phyloP scores from a whole-genome alignment of 2,888 invertebrate genomes.

The Hyles lineata region DNA sequence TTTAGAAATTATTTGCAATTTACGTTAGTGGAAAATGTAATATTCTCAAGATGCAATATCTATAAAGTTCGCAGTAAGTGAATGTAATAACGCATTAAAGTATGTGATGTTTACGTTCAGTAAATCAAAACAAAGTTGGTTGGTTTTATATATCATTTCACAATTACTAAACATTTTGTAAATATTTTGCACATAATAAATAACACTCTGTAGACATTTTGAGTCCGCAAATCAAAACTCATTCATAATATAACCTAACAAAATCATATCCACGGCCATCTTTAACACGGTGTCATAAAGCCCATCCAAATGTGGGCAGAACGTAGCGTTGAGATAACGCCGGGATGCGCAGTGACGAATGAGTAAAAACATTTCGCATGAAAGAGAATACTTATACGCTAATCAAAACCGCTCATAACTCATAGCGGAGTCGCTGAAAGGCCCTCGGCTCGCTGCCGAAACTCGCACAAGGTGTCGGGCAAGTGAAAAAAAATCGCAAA shows the following conservation, averaged over 20 bases:
- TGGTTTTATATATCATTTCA: too few relatives aligned
- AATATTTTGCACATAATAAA: too few relatives aligned
- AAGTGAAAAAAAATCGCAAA: conserved; percentile 39
- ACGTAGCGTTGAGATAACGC: conserved; percentile 3
- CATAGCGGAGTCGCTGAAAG: conserved; percentile 3
- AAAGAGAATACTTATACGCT: conserved; percentile 25
- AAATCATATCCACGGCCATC: background rate
- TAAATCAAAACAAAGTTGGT: too few relatives aligned
- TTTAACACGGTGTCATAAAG: background rate
- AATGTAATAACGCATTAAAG: too few relatives aligned
- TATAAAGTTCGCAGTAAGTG: too few relatives aligned
- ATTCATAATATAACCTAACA: background rate
- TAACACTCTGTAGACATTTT: too few relatives aligned
- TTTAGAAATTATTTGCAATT: background rate
- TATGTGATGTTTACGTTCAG: too few relatives aligned
- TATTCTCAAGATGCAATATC: too few relatives aligned
- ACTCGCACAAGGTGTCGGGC: conserved; percentile 24
- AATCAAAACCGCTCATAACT: conserved; percentile 25
- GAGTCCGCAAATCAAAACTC: background rate
- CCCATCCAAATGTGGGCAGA: background rate
- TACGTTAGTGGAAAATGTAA: too few relatives aligned
- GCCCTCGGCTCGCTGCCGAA: conserved; percentile 8
- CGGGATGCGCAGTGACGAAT: conserved; percentile 9
- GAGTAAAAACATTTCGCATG: conserved; percentile 18
- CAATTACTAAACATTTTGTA: too few relatives aligned